Base-by-base conservation (phyloP, 1,140 invertebrate genomes). In the Formica selysi region DNA sequence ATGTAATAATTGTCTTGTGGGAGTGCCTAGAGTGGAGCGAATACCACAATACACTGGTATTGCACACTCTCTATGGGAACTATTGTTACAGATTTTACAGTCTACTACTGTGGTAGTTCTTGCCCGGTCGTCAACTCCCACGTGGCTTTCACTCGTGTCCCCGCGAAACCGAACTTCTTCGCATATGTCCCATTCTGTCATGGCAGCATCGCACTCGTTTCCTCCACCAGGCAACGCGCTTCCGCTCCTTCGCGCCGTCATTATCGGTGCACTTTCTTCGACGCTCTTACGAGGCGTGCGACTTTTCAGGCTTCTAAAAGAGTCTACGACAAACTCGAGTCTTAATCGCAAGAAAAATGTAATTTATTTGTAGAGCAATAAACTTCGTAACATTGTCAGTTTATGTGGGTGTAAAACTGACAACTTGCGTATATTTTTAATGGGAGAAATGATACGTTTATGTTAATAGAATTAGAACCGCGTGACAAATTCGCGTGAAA, bases 61-160 rank as follows among this genome's bases (percentile, higher is more conserved):
- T 94, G 92, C 93, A 94, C 93, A 94, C 91, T 51, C 48, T 51
- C 48, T 94, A 94, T 94, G 94, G 93, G 94, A 95, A 94, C 93
- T 94, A 94, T 94, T 94, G 94, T 95, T 94, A 95, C 93, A 94
- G 92, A 94, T 95, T 95, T 94, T 94, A 94, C 94, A 94, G 92
- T 93, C 92, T 92, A 91, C 92, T 93, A 94, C 93, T 94, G 91
- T 93, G 48, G 93, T 38, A 44, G 29, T 81, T 88, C 80, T 91
- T 92, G 86, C 76, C 71, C 81, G 79, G 85, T 80, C 85, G 87
- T 90, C 89, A 86, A 92, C 92, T 95, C 94, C 93, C 94, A 95
- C 94, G 93, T 94, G 92, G 91, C 94, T 95, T 95, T 95, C 94
- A 94, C 94, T 94, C 48, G 48, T 93, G 92, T 95, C 93, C 85